phyloP scores from a whole-genome alignment of 2,113 vertebrate genomes.

The Shinisaurus crocodilurus region DNA sequence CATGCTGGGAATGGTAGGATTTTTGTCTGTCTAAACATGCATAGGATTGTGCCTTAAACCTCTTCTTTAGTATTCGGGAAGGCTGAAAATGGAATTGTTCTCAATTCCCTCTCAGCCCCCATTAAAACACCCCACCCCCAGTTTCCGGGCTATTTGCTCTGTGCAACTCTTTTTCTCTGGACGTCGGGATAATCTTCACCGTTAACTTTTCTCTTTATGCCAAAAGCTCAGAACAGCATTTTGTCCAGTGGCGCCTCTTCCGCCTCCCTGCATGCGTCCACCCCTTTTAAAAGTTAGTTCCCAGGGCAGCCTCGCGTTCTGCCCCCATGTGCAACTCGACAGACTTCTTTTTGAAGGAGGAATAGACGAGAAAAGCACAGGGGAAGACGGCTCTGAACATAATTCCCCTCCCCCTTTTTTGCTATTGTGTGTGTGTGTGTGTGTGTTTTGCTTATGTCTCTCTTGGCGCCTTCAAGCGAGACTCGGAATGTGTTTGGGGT shows the following conservation, averaged over 20 bases:
- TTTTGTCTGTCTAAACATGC: too few relatives aligned
- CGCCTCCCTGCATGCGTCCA: neutral
- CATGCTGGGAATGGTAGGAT: too few relatives aligned
- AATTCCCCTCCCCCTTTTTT: constrained; percentile 1
- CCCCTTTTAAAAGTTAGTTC: constrained; percentile 13
- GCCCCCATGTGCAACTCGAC: constrained; percentile 30
- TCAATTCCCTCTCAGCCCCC: neutral
- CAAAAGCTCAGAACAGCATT: neutral
- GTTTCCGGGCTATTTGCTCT: neutral
- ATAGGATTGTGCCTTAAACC: too few relatives aligned
- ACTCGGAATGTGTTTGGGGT: neutral
- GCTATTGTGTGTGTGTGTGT: neutral
- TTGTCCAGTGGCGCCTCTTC: neutral
- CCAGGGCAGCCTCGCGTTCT: constrained; percentile 26
- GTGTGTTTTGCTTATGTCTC: constrained; percentile 33
- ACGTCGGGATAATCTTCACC: neutral
- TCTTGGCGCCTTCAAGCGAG: constrained; percentile 27
- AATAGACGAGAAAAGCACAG: constrained; percentile 31
- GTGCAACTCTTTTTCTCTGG: neutral
- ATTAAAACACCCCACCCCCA: neutral
- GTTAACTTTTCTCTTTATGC: neutral
- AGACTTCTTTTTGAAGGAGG: constrained; percentile 40
- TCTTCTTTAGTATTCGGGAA: neutral
- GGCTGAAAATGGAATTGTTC: neutral
- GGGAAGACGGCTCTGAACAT: neutral